phyloP scores from a whole-genome alignment of 2,113 vertebrate genomes.

The Scytalopus superciliaris region DNA sequence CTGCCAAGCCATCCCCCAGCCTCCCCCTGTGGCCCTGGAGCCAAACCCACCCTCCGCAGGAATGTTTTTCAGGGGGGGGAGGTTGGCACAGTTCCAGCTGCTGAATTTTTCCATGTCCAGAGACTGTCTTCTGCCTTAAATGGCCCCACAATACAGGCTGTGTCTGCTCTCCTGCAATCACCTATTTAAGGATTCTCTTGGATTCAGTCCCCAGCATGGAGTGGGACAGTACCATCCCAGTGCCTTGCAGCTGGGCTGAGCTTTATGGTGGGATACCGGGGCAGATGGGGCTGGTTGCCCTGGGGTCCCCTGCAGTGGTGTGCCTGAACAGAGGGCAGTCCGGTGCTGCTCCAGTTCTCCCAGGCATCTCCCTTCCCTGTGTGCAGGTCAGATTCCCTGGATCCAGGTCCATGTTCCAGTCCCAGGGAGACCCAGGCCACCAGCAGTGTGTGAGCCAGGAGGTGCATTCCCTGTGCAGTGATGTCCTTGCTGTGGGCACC shows the following conservation, averaged over 20 bases:
- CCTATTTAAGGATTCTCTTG: not conserved
- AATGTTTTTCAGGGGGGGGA: not conserved
- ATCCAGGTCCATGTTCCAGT: not conserved
- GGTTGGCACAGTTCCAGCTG: not conserved
- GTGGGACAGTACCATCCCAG: not conserved
- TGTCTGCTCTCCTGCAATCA: not conserved
- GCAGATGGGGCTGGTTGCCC: not conserved
- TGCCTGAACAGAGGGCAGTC: not conserved
- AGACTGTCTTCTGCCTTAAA: not conserved
- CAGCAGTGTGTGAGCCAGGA: not conserved
- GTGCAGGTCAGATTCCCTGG: not conserved
- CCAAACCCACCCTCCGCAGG: not conserved
- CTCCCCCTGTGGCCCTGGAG: not conserved
- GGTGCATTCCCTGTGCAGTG: not conserved
- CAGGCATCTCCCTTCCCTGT: not conserved
- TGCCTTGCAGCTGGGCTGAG: not conserved
- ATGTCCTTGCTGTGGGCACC: not conserved
- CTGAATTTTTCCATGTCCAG: not conserved
- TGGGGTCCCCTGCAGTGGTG: fast-evolving
- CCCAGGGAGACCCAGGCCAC: not conserved
- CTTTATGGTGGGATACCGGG: fast-evolving
- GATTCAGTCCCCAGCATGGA: not conserved
- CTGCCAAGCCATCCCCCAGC: not conserved
- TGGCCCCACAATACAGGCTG: not conserved
- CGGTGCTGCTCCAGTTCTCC: not conserved